phyloP scores from a whole-genome alignment of 2,797 vertebrate species.

The Chelon labrosus region DNA sequence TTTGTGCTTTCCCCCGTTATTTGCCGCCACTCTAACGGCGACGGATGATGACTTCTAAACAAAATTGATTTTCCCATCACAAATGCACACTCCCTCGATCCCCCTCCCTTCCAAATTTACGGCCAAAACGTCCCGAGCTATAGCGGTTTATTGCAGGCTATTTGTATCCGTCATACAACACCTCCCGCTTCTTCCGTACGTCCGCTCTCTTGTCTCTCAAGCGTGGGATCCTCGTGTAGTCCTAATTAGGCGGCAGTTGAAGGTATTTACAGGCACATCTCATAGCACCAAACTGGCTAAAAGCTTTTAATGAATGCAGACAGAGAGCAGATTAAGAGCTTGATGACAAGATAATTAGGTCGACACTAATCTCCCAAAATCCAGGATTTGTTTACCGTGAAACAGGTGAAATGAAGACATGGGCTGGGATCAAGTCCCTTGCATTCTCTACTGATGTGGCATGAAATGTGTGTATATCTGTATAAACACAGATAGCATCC shows the following conservation, averaged over 20 bases:
- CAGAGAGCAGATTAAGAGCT: slow-evolving; percentile 57
- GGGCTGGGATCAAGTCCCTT: slow-evolving; percentile 26
- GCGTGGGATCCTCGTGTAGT: slow-evolving; percentile 39
- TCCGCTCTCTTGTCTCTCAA: slow-evolving; percentile 1
- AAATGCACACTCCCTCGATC: slow-evolving; percentile 61
- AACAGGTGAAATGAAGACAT: slow-evolving; percentile 54
- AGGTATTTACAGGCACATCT: slow-evolving; percentile 58
- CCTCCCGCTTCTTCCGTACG: not conserved
- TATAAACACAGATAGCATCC: too few relatives aligned
- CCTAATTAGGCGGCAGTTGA: slow-evolving; percentile 41
- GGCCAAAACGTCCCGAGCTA: slow-evolving; percentile 49
- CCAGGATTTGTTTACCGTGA: slow-evolving; percentile 63
- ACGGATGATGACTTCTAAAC: slow-evolving; percentile 73
- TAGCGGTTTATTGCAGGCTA: slow-evolving; percentile 57
- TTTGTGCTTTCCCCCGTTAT: slow-evolving; percentile 48
- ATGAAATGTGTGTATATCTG: too few relatives aligned
- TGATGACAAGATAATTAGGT: slow-evolving; percentile 54
- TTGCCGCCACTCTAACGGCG: slow-evolving; percentile 44
- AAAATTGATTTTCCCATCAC: slow-evolving; percentile 74
- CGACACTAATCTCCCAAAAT: slow-evolving; percentile 57
- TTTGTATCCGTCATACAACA: slow-evolving; percentile 58
- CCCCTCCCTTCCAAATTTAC: slow-evolving; percentile 50
- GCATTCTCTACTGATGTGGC: not conserved
- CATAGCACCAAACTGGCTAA: slow-evolving; percentile 40
- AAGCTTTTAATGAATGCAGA: slow-evolving; percentile 49